Conservation (phyloP, 2,888 invertebrate species). For the Frankliniella intonsa region DNA sequence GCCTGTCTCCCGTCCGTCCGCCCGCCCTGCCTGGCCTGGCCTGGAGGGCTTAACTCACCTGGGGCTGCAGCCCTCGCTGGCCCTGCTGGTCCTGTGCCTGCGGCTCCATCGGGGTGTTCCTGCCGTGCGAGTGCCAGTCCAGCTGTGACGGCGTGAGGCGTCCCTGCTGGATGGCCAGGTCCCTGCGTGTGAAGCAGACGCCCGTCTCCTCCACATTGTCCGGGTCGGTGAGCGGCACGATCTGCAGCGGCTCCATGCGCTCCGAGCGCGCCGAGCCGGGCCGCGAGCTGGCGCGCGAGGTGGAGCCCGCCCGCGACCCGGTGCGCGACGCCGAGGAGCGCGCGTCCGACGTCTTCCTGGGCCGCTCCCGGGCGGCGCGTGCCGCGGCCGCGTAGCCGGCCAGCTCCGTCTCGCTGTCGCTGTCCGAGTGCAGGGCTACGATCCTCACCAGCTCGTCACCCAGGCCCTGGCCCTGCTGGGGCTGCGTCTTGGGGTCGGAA, state of each 20-base stretch:
- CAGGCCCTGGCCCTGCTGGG: not conserved
- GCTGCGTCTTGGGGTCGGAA: not conserved
- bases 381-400: conserved; percentile 13
- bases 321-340: conserved; percentile 15
- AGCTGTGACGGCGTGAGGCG: conserved; percentile 2
- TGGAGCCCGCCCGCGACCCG: conserved; percentile 28
- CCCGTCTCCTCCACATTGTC: conserved; percentile 8
- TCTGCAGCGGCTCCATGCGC: conserved; percentile 18
- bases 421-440: conserved; percentile 30
- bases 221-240: conserved; percentile 7
- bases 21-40: too few species aligned
- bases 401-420: conserved; percentile 15
- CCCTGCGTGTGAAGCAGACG: conserved; percentile 14
- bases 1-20: too few species aligned
- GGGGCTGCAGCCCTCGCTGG: not conserved
- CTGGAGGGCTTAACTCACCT: too few species aligned
- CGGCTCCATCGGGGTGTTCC: not conserved
- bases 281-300: not conserved
- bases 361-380: not conserved
- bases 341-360: not conserved
- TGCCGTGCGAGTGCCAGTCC: not conserved
- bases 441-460: conserved; percentile 3
- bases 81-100: not conserved
- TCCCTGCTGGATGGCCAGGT: conserved; percentile 11
- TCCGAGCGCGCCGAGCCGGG: conserved; percentile 12